Evolutionary conservation across 2,113 vertebrate genomes (phyloP).

Genomic region (Epinephelus fuscoguttatus): DNA sequence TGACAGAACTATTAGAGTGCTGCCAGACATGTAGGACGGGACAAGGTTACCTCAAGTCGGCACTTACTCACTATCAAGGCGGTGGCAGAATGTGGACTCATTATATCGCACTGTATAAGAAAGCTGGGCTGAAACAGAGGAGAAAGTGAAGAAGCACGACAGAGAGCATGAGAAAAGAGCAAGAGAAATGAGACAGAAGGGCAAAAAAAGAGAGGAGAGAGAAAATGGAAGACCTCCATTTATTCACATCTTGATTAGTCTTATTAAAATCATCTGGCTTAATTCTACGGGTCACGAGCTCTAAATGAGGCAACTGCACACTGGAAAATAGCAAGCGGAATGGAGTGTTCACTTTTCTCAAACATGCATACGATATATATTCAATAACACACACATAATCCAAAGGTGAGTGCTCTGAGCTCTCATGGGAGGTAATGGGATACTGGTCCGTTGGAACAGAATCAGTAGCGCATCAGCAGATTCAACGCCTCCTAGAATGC

Average conservation of each 20-base stretch:
- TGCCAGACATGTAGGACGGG: conserved; percentile 58
- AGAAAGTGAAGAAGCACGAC: conserved; percentile 26
- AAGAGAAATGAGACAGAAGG: conserved; percentile 30
- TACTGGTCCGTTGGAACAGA: conserved; percentile 51
- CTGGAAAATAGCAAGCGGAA: not conserved
- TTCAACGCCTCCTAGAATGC: conserved; percentile 22
- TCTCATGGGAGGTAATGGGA: conserved; percentile 71
- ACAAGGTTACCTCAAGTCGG: conserved; percentile 62
- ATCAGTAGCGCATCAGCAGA: conserved; percentile 65
- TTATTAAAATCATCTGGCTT: conserved; percentile 1
- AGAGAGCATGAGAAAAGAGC: conserved; percentile 2
- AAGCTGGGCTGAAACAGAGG: conserved; percentile 18
- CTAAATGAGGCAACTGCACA: conserved; percentile 1
- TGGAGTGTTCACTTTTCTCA: conserved; percentile 22
- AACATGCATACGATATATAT: conserved; percentile 28
- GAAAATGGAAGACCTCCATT: conserved; percentile 13
- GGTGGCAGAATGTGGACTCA: conserved; percentile 30
- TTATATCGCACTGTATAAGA: conserved; percentile 47
- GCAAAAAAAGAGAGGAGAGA: conserved; percentile 10
- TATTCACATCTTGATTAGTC: conserved; percentile 23
- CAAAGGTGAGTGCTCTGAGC: conserved; percentile 67
- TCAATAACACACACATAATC: conserved; percentile 38
- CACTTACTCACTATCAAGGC: conserved; percentile 47
- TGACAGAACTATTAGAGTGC: conserved; percentile 67
- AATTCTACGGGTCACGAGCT: not conserved